A percentile compares a stretch with the other conserved stretches of the same genome.
Conservation (phyloP, 2,113 vertebrate species). For the Erythrocebus patas region DNA sequence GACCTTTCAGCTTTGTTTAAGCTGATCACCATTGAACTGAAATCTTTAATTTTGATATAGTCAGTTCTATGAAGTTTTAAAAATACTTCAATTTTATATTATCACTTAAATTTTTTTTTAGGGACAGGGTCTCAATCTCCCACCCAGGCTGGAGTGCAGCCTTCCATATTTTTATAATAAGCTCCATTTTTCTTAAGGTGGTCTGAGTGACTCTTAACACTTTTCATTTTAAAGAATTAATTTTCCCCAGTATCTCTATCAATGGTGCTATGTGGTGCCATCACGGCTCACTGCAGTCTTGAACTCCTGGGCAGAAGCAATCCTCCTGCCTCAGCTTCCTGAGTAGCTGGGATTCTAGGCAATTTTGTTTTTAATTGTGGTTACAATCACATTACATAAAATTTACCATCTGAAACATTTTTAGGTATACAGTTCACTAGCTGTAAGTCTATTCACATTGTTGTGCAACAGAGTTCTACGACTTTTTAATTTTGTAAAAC, state of each 20-base stretch:
- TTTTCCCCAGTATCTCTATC: no score
- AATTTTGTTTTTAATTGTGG: not conserved
- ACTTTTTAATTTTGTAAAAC: not conserved
- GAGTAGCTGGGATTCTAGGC: not conserved
- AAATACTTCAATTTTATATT: not conserved
- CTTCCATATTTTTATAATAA: no score
- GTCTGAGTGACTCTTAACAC: no score
- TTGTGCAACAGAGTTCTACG: not conserved
- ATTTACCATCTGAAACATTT: not conserved
- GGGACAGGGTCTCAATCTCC: no score
- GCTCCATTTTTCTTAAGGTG: no score
- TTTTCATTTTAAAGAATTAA: no score
- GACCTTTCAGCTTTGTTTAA: not conserved
- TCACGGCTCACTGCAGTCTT: not conserved
- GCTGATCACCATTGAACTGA: not conserved
- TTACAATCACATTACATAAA: not conserved
- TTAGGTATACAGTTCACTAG: not conserved
- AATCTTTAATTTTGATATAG: not conserved
- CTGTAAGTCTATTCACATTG: not conserved
- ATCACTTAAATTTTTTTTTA: no score
- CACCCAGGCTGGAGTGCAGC: not conserved
- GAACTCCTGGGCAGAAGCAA: not conserved
- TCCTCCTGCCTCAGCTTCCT: not conserved
- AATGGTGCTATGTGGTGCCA: no score
- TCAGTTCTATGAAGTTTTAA: not conserved